Evolutionary conservation across 2,797 vertebrate genomes (phyloP), one percentile per base, ranked within the genome.

Genomic region (Argya squamiceps): DNA sequence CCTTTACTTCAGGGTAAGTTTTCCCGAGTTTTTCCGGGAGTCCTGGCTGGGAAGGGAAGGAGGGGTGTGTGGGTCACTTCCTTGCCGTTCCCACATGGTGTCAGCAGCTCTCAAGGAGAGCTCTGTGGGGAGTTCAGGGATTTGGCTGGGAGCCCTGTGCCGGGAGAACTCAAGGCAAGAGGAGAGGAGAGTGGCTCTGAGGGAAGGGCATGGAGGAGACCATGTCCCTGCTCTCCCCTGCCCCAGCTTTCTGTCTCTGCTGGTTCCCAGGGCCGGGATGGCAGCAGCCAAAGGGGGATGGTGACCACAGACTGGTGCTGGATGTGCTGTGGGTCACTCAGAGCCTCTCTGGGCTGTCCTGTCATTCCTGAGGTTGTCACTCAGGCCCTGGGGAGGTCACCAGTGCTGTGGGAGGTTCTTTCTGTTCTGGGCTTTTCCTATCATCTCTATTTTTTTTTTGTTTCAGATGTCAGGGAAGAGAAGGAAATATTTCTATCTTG

Each of bases 71-170:
- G 78, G 4, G 77, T 84, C 46, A 11, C 34, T 93, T 92, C 89
- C 80, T 64, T 78, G 64, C 91, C 34, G 2, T 52, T 96, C 95
- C 96, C 96, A 76, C 96, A 34, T 1, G 96, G 95, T 92, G 96
- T 96, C 96, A 97, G 95, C 95, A 92, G 74, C 92, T 71, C 71
- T 71, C 92, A 83, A 44, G 7, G 34, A 60, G 71, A 82, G 29
- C 17, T 2, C 63, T 13, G 3, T 0, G 5, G 36, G 9, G 44
- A 21, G n/a, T 5, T 27, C 15, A 1, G 63, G 15, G 62, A 6
- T 52, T 74, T 63, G 47, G 39, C 62, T 55, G 71, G 60, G 39
- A 70, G 13, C 62, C 52, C 39, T 47, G 8, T 17, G 34, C 58
- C n/a, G 1, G 16, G 21, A 20, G 65, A 84, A 41, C 30, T 32